phyloP scores from a whole-genome alignment of 2,113 vertebrate genomes.

The Oreotrochilus melanogaster region DNA sequence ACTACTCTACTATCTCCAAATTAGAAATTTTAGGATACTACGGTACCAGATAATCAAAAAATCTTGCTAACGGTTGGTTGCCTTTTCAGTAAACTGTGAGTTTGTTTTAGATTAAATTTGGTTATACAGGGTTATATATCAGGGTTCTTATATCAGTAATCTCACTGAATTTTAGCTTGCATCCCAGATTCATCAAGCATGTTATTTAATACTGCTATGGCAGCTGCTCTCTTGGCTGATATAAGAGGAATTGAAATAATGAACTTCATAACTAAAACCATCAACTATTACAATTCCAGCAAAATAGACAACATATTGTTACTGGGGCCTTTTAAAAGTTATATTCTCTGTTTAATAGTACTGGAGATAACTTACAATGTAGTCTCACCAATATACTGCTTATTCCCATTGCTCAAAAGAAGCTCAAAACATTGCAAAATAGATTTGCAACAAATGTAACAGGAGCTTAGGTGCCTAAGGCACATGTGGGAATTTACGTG shows the following conservation, averaged over 20 bases:
- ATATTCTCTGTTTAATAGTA: not conserved
- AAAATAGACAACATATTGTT: not conserved
- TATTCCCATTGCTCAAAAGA: not conserved
- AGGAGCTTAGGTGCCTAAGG: not conserved
- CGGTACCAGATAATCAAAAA: not conserved
- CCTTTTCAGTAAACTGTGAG: not conserved
- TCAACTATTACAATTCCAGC: not conserved
- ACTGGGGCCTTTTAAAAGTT: not conserved
- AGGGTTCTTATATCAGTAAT: not conserved
- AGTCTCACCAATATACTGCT: not conserved
- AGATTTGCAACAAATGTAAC: not conserved
- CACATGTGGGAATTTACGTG: accelerated
- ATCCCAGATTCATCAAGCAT: not conserved
- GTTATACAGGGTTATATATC: not conserved
- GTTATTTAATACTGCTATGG: not conserved
- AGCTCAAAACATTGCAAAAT: not conserved
- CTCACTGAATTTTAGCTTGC: not conserved
- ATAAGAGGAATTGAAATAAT: not conserved
- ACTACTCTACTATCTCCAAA: accelerated
- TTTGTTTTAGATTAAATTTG: not conserved
- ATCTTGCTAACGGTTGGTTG: not conserved
- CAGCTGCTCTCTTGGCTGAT: not conserved
- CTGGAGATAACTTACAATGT: not conserved
- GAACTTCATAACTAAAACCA: not conserved
- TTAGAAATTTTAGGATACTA: not conserved